Evolutionary conservation across 2,888 invertebrate species (phyloP), one percentile per base, ranked within the genome.

Genomic region (Platerodrilus igneus): DNA sequence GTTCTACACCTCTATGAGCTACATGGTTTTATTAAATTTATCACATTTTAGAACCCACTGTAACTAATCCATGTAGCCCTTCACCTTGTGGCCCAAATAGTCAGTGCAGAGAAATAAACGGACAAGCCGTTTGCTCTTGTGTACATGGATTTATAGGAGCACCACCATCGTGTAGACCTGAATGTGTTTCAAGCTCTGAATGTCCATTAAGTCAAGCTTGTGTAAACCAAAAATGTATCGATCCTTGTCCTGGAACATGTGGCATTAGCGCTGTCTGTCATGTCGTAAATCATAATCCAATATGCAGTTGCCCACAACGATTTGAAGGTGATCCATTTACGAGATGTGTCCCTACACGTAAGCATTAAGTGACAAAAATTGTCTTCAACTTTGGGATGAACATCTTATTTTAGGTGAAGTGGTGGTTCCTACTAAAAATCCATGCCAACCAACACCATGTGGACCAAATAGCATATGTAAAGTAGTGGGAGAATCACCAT

Each of bases 331-430:
- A n/a, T n/a, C n/a, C n/a, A n/a, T n/a, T n/a, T n/a, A n/a, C n/a
- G n/a, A n/a, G n/a, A n/a, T n/a, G n/a, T n/a, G n/a, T n/a, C n/a
- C n/a, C n/a, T n/a, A n/a, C n/a, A n/a, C n/a, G n/a, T n/a, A n/a
- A n/a, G n/a, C n/a, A n/a, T n/a, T 62, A 87, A 88, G 59, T 83
- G 79, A 63, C 84, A 86, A 1, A 81, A 84, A 57, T 89, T 88
- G 61, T 79, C 77, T 41, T 89, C 88, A 60, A 75, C 78, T 4
- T 66, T 71, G 21, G 75, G 77, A 32, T n/a, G n/a, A n/a, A n/a
- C n/a, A n/a, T n/a, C n/a, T n/a, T 56, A 5, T 23, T 23, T n/a
- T 23, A n/a, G n/a, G n/a, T n/a, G n/a, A n/a, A 64, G 66, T 20
- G 6, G 10, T 13, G n/a, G 13, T 19, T 10, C 1, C 9, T 8